Conservation (phyloP, 2,888 invertebrate species). For the Cerastis rubricosa region DNA sequence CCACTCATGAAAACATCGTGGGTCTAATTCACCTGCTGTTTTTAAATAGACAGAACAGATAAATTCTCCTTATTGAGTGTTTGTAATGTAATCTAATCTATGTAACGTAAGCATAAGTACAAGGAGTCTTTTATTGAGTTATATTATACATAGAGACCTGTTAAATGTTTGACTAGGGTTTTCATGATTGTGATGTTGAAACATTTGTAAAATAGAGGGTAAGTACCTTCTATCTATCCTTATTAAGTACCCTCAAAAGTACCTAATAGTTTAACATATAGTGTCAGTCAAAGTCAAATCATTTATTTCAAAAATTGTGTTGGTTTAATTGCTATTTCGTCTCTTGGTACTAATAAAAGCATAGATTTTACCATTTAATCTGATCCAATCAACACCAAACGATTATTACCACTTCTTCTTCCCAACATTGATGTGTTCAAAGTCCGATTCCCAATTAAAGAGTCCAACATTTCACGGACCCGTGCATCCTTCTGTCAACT, state of each 20-base stretch:
- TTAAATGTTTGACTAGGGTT: conserved; percentile 8
- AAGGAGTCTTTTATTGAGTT: conserved; percentile 1
- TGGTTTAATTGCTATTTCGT: background rate
- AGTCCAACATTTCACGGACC: conserved; percentile 9
- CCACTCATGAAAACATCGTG: conserved; percentile 7
- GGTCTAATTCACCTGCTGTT: conserved; percentile 17
- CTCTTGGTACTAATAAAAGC: background rate
- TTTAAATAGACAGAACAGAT: conserved; percentile 12
- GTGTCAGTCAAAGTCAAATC: background rate
- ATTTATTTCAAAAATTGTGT: background rate
- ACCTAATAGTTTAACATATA: background rate
- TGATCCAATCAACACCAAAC: conserved; percentile 28
- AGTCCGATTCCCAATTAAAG: conserved; percentile 38
- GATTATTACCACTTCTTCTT: conserved; percentile 20
- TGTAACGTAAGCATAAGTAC: background rate
- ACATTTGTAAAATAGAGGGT: background rate
- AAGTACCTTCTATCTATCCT: background rate
- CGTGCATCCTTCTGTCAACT: conserved; percentile 37
- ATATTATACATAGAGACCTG: background rate
- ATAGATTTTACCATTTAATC: conserved; percentile 23
- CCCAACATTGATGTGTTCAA: conserved; percentile 31
- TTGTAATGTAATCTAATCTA: conserved; percentile 29
- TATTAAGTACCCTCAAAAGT: background rate
- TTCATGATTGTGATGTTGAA: background rate
- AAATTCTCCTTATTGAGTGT: conserved; percentile 11